Evolutionary conservation across 2,888 invertebrate species (phyloP).

Genomic region (Nomada ferruginata): DNA sequence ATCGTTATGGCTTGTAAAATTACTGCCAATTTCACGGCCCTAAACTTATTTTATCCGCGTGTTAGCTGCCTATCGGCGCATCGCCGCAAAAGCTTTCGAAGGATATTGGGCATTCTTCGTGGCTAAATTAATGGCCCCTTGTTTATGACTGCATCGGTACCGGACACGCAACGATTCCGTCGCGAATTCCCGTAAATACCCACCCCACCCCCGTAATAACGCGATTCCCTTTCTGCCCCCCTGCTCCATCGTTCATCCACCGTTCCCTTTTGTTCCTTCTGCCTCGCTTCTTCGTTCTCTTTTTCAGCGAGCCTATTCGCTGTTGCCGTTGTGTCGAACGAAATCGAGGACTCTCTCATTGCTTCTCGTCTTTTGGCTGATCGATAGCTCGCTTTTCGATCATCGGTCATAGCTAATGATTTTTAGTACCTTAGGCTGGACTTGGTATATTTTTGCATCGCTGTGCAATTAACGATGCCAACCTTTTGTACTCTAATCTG

Average conservation of each 20-base stretch:
- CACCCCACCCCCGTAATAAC: slow-evolving; percentile 62
- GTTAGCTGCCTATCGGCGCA: slow-evolving; percentile 75
- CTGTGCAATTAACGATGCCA: too few relatives aligned
- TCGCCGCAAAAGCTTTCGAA: slow-evolving; percentile 74
- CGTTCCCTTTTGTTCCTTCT: background rate
- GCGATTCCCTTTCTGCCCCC: slow-evolving; percentile 52
- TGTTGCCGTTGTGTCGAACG: background rate
- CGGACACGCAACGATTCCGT: slow-evolving; percentile 81
- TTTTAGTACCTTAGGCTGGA: too few relatives aligned
- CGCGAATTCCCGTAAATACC: slow-evolving; percentile 79
- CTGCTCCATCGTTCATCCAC: slow-evolving; percentile 6
- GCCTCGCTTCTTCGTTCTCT: slow-evolving; percentile 3
- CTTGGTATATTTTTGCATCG: too few relatives aligned
- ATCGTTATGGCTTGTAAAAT: slow-evolving; percentile 85
- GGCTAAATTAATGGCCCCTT: slow-evolving; percentile 83
- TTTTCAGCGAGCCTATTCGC: background rate
- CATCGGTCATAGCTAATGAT: too few relatives aligned
- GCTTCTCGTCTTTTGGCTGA: too few relatives aligned
- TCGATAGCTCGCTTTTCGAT: too few relatives aligned
- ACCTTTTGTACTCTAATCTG: too few relatives aligned
- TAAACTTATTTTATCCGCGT: slow-evolving; percentile 82
- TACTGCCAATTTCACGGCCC: slow-evolving; percentile 84
- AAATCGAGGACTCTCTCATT: background rate
- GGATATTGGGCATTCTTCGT: slow-evolving; percentile 82
- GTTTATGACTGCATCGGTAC: slow-evolving; percentile 81